Evolutionary conservation across 2,113 vertebrate species (phyloP).

Genomic region (Periophthalmus modestus): DNA sequence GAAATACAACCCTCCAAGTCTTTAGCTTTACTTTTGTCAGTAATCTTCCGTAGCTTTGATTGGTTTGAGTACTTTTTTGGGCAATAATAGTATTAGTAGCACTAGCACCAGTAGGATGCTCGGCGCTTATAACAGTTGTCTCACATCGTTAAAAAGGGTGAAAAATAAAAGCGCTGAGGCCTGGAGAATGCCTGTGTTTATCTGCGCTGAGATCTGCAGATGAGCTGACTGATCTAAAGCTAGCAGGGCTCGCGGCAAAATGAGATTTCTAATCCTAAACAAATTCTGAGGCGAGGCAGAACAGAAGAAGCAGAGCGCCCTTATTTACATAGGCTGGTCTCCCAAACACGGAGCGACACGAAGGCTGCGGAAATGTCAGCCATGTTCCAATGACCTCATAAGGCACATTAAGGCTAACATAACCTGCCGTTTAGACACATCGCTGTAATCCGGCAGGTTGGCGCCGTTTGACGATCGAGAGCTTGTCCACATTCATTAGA

Average conservation of each 20-base stretch:
- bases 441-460: conserved; percentile 56
- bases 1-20: no score
- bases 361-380: conserved; percentile 66
- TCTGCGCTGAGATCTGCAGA: conserved; percentile 68
- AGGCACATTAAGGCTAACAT: conserved; percentile 63
- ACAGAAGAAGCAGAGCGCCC: conserved; percentile 60
- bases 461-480: conserved; percentile 62
- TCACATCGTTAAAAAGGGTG: conserved; percentile 37
- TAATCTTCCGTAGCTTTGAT: neutral
- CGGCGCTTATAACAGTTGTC: neutral
- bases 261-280: conserved; percentile 73
- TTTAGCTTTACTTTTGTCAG: neutral
- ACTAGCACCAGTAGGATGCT: neutral
- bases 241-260: conserved; percentile 71
- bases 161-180: conserved; percentile 47
- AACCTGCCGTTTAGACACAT: conserved; percentile 61
- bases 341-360: conserved; percentile 67
- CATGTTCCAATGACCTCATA: conserved; percentile 69
- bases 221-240: conserved; percentile 73
- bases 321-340: conserved; percentile 69
- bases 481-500: conserved; percentile 48
- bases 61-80: neutral
- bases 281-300: conserved; percentile 63
- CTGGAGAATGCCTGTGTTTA: conserved; percentile 62
- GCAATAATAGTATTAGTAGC: neutral